A percentile compares a stretch with the other conserved stretches of the same genome.
Conservation (phyloP, 2,797 vertebrate species). For the Darevskia mixta region DNA sequence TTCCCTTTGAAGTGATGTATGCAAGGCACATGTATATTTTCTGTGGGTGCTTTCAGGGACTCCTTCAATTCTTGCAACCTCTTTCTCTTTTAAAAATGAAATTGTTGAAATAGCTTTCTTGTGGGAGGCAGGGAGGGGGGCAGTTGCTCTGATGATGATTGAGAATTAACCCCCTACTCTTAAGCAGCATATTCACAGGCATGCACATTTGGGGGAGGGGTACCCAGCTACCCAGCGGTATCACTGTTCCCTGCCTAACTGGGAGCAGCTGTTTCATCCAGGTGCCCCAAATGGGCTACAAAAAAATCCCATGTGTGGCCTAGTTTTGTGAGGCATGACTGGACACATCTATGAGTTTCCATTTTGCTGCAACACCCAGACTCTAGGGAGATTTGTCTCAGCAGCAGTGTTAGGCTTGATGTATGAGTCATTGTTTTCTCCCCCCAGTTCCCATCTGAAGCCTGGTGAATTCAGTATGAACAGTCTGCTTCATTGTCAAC, state of each 20-base stretch:
- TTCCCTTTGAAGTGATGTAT: background rate
- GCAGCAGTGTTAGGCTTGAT: background rate
- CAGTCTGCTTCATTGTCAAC: background rate
- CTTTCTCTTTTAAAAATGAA: background rate
- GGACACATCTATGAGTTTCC: background rate
- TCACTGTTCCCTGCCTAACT: background rate
- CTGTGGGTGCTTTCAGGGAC: background rate
- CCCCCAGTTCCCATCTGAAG: background rate
- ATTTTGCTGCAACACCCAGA: constrained; percentile 12
- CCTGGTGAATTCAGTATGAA: background rate
- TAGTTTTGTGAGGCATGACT: background rate
- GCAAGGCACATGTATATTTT: background rate
- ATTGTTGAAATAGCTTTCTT: background rate
- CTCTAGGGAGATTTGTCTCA: background rate
- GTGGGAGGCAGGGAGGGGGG: too few relatives aligned
- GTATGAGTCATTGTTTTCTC: background rate
- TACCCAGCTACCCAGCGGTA: background rate
- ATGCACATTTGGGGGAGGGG: background rate
- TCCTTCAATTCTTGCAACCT: background rate
- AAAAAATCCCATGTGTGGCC: background rate
- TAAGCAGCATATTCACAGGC: background rate
- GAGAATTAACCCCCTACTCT: background rate
- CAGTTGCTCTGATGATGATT: background rate
- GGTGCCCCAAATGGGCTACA: background rate
- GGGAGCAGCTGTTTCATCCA: background rate